Evolutionary conservation across 2,888 invertebrate species (phyloP).

Genomic region (Torymus aiolomorphi): DNA sequence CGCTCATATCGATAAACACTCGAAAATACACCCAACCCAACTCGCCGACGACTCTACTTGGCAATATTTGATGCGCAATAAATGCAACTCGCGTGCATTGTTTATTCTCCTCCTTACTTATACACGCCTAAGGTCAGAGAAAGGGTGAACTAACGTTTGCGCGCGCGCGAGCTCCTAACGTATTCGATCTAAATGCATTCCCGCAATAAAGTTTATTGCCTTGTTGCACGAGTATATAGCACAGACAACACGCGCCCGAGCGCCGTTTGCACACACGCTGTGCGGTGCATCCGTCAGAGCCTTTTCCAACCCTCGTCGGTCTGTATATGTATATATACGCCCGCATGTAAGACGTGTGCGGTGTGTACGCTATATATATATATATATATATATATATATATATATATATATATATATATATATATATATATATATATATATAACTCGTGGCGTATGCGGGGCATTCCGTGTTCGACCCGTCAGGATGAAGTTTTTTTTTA

Average conservation of each 20-base stretch:
- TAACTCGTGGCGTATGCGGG: no score
- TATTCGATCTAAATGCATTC: constrained; percentile 74
- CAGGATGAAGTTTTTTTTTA: neutral
- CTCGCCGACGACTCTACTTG: no score
- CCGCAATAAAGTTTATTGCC: constrained; percentile 74
- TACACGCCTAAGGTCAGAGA: constrained; percentile 29
- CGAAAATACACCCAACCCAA: no score
- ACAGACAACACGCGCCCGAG: constrained; percentile 49
- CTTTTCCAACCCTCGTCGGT: constrained; percentile 3
- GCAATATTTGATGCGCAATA: no score
- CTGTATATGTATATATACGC: constrained; percentile 41
- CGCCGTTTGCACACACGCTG: constrained; percentile 26
- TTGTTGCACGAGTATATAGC: constrained; percentile 65
- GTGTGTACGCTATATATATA: no score
- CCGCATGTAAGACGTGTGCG: constrained; percentile 43
- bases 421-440: no score
- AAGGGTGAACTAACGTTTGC: constrained; percentile 42
- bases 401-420: no score
- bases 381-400: no score
- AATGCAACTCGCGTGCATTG: constrained; percentile 6
- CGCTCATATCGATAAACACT: no score
- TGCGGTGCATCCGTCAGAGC: constrained; percentile 34
- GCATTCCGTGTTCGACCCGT: neutral
- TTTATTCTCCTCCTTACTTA: constrained; percentile 11
- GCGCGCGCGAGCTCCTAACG: constrained; percentile 61